These are phyloP conservation scores for Odontomyia ornata DNA, from an alignment of 2,888 invertebrate species.

Conservation along the genomic window DNA sequence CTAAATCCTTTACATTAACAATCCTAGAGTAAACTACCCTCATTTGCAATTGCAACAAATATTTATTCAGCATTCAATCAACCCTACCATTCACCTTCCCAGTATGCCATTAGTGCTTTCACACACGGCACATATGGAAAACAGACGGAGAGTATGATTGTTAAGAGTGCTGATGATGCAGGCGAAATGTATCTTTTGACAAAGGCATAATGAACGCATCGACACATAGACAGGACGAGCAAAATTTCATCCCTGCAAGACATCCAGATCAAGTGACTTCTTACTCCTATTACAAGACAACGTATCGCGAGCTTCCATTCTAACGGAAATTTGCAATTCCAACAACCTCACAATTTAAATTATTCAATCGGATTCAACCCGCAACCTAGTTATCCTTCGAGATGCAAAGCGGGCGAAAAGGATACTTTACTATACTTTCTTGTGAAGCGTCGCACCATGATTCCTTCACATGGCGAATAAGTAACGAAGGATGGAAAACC, in stretches of 20 bases:
- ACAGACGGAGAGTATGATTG: background rate
- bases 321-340: conserved; percentile 32
- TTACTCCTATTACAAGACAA: background rate
- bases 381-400: conserved; percentile 35
- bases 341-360: conserved; percentile 29
- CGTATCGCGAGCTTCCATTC: background rate
- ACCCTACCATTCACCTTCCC: background rate
- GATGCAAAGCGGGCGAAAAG: conserved; percentile 7
- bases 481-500: background rate
- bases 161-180: conserved; percentile 1
- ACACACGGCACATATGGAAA: background rate
- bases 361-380: conserved; percentile 41
- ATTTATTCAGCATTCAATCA: background rate
- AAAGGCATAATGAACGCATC: background rate
- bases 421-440: background rate
- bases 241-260: background rate
- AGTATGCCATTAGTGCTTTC: background rate
- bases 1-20: background rate
- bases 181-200: background rate
- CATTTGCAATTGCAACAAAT: conserved; percentile 30
- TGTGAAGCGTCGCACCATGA: background rate
- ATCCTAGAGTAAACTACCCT: conserved; percentile 17
- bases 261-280: background rate
- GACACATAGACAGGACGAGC: background rate
- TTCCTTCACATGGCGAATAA: background rate